phyloP scores from a whole-genome alignment of 2,888 invertebrate species.

The Mimumesa dahlbomi region DNA sequence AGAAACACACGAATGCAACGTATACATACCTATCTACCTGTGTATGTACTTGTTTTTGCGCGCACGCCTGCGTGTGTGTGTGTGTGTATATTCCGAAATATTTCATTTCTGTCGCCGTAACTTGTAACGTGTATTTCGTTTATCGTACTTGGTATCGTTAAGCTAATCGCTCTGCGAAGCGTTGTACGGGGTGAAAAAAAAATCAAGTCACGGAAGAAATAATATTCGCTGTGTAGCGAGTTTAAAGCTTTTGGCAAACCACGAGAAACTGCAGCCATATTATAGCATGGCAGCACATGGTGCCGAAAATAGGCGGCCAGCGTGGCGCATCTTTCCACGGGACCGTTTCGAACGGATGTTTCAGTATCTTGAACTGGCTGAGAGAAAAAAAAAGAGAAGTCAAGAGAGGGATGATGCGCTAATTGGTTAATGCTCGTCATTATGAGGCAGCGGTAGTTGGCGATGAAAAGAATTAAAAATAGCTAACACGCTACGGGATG shows the following conservation, averaged over 20 bases:
- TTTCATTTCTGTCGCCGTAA: constrained; percentile 30
- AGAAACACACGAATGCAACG: too few relatives aligned
- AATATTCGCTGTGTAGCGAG: constrained; percentile 51
- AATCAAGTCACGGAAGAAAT: constrained; percentile 46
- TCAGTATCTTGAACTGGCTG: constrained; percentile 36
- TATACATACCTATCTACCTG: too few relatives aligned
- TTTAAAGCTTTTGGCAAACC: constrained; percentile 52
- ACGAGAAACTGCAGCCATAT: constrained; percentile 9
- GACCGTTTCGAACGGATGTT: constrained; percentile 47
- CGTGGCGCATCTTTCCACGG: constrained; percentile 50
- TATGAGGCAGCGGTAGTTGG: constrained; percentile 49
- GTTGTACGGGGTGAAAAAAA: constrained; percentile 45
- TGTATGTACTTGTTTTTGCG: too few relatives aligned
- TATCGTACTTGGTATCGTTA: constrained; percentile 21
- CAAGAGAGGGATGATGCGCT: constrained; percentile 43
- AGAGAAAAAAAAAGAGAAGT: constrained; percentile 1
- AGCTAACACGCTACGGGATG: constrained; percentile 46
- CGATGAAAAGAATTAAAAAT: constrained; percentile 71
- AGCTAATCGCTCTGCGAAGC: constrained; percentile 11
- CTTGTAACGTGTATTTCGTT: constrained; percentile 20
- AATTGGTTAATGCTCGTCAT: constrained; percentile 74
- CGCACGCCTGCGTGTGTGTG: too few relatives aligned
- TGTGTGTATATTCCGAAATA: too few relatives aligned
- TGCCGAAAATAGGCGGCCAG: constrained; percentile 58
- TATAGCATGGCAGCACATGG: constrained; percentile 39